phyloP scores from a whole-genome alignment of 2,888 invertebrate genomes.

The Amphipyra tragopoginis region DNA sequence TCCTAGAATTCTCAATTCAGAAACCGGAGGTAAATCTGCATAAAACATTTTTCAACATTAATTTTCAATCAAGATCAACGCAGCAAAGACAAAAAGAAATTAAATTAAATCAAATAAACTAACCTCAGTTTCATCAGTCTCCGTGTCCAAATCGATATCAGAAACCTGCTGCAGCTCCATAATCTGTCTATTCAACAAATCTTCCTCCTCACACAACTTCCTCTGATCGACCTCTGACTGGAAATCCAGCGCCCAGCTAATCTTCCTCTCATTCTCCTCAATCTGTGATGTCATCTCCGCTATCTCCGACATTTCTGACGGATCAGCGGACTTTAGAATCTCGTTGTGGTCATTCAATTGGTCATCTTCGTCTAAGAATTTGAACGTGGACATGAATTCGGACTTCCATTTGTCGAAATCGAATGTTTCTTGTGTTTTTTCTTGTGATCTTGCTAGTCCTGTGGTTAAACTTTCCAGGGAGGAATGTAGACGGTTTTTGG shows the following conservation, averaged over 20 bases:
- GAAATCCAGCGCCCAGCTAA: conserved; percentile 91
- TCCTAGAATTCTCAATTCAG: no score
- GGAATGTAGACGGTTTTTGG: conserved; percentile 83
- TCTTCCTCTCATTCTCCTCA: conserved; percentile 88
- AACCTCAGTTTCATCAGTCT: conserved; percentile 94
- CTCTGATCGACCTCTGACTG: conserved; percentile 93
- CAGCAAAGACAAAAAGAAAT: no score
- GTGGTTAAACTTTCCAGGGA: conserved; percentile 84
- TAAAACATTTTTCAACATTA: no score
- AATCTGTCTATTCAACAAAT: conserved; percentile 93
- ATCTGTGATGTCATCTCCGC: conserved; percentile 88
- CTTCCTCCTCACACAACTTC: conserved; percentile 94
- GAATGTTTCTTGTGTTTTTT: conserved; percentile 81
- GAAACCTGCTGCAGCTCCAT: conserved; percentile 93
- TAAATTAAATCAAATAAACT: no score
- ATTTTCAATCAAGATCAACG: no score
- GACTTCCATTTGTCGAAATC: conserved; percentile 86
- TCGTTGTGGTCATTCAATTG: conserved; percentile 82
- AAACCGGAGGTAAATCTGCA: no score
- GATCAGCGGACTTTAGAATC: conserved; percentile 82
- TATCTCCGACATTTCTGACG: conserved; percentile 87
- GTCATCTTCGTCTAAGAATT: conserved; percentile 84
- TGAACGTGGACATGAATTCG: conserved; percentile 82
- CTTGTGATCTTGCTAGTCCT: conserved; percentile 81
- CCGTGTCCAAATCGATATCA: conserved; percentile 94